Conservation (phyloP, 1,140 invertebrate species). For the Scaptomyza hsui region DNA sequence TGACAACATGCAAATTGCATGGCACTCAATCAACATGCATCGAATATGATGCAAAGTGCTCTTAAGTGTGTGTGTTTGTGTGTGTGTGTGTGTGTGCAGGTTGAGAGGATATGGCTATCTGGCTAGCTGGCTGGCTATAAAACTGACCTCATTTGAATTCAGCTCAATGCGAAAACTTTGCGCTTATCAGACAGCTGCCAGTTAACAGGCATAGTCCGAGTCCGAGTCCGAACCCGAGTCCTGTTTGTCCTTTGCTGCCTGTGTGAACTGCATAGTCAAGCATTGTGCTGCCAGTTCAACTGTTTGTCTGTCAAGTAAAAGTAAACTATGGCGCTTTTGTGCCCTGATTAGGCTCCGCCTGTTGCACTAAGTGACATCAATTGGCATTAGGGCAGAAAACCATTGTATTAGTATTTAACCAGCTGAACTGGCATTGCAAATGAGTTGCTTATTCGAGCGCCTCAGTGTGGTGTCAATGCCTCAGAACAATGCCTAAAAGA, state of each 20-base stretch:
- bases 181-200: slow-evolving; percentile 51
- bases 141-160: slow-evolving; percentile 64
- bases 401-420: background rate
- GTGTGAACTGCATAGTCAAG: slow-evolving; percentile 52
- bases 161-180: slow-evolving; percentile 52
- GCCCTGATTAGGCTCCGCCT: slow-evolving; percentile 47
- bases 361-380: slow-evolving; percentile 38
- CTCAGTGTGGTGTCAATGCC: slow-evolving; percentile 13
- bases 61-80: background rate
- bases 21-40: slow-evolving; percentile 72
- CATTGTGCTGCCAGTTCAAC: slow-evolving; percentile 13
- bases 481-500: too few species aligned
- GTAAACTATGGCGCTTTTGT: slow-evolving; percentile 32
- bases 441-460: too few species aligned
- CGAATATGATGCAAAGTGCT: slow-evolving; percentile 31
- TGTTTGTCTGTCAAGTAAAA: slow-evolving; percentile 19
- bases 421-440: slow-evolving; percentile 26
- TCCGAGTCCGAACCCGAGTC: background rate
- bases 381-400: slow-evolving; percentile 25
- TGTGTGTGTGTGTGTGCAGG: slow-evolving; percentile 18
- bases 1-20: slow-evolving; percentile 64
- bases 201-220: background rate
- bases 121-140: slow-evolving; percentile 3
- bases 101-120: background rate
- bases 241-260: background rate